A percentile compares a stretch with the other conserved stretches of the same genome.
These are phyloP conservation scores for Heliocidaris tuberculata DNA, from an alignment of 35 echinoderm and acorn worm species.

Conservation along the genomic window DNA sequence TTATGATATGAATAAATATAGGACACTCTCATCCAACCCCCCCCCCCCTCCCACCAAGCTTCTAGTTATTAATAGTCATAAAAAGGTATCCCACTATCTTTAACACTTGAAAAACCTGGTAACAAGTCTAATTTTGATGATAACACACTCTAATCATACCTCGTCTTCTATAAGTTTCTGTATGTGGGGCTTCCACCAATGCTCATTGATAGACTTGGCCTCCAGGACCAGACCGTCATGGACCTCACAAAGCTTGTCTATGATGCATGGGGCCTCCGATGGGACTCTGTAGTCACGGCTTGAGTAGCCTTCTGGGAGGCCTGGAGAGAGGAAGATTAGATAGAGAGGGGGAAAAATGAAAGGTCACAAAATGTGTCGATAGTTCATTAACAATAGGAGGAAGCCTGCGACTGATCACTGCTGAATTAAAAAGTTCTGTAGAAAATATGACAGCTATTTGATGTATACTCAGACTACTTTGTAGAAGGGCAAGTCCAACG, in stretches of 20 bases:
- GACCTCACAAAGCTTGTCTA: slow-evolving; percentile 89
- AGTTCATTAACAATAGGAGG: background rate
- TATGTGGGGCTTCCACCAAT: slow-evolving; percentile 92
- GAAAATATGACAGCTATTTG: too few relatives aligned
- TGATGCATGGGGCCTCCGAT: slow-evolving; percentile 71
- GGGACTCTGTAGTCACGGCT: slow-evolving; percentile 57
- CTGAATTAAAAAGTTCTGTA: too few relatives aligned
- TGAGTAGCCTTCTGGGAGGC: slow-evolving; percentile 72
- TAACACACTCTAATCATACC: slow-evolving; percentile 26
- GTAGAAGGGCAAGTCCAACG: too few relatives aligned
- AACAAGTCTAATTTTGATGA: background rate
- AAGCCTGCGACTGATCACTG: too few relatives aligned
- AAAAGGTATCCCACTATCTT: too few relatives aligned
- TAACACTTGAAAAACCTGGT: background rate
- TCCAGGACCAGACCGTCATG: slow-evolving; percentile 90
- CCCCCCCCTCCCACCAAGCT: too few relatives aligned
- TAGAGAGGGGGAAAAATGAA: background rate
- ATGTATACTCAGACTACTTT: too few relatives aligned
- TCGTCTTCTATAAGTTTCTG: slow-evolving; percentile 71
- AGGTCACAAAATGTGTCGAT: background rate
- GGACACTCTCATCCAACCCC: too few relatives aligned
- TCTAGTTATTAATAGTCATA: too few relatives aligned
- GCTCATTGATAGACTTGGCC: slow-evolving; percentile 97
- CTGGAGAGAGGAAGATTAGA: slow-evolving; percentile 46
- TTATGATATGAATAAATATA: too few relatives aligned